Conservation (phyloP, 1,140 invertebrate genomes). For the Conus betulinus region DNA sequence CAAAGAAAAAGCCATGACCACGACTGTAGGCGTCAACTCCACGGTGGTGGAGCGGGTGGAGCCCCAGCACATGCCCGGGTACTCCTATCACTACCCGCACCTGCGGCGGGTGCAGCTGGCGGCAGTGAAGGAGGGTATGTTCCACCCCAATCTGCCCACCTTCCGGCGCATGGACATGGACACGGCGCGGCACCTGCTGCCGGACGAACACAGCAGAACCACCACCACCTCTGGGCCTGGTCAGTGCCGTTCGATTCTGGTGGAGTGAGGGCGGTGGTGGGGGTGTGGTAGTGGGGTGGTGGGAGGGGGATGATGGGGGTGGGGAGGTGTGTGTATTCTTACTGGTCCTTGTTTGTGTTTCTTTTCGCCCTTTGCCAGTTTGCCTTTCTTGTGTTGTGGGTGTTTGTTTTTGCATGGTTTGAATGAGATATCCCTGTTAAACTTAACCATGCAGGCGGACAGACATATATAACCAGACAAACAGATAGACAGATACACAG, state of each 20-base stretch:
- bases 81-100: slow-evolving; percentile 69
- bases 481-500: background rate
- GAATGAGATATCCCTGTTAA: background rate
- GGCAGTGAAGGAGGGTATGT: slow-evolving; percentile 71
- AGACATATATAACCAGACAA: background rate
- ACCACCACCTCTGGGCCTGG: slow-evolving; percentile 70
- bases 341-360: slow-evolving; percentile 32
- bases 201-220: slow-evolving; percentile 72
- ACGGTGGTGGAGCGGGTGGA: slow-evolving; percentile 52
- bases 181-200: slow-evolving; percentile 70
- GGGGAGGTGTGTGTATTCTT: slow-evolving; percentile 32
- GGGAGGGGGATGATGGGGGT: background rate
- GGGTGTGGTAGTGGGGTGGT: too few species aligned
- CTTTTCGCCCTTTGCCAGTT: slow-evolving; percentile 17
- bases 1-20: slow-evolving; percentile 53
- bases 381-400: background rate
- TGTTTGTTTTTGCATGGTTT: too few species aligned
- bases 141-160: slow-evolving; percentile 71
- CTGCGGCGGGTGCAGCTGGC: slow-evolving; percentile 68
- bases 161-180: slow-evolving; percentile 75
- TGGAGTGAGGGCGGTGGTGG: too few species aligned
- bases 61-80: slow-evolving; percentile 68
- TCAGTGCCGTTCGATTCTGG: slow-evolving; percentile 35
- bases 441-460: background rate
- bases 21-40: slow-evolving; percentile 66